Percentiles rank a stretch among this genome's conserved stretches.
phyloP scores from a whole-genome alignment of 2,797 vertebrate species.

The Oceanodroma leucorhoa region DNA sequence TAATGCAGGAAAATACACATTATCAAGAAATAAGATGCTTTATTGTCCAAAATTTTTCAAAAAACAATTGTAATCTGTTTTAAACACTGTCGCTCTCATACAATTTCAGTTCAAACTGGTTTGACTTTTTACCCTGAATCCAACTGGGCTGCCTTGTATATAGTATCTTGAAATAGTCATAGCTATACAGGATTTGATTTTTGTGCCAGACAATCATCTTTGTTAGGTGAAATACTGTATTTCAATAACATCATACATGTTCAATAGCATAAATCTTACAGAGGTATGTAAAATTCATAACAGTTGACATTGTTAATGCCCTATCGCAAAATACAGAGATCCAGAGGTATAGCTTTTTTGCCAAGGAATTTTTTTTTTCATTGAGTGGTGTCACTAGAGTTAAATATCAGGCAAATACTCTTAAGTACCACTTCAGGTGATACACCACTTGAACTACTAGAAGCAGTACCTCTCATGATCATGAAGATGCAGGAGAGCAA shows the following conservation, averaged over 20 bases:
- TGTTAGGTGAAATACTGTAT: background rate
- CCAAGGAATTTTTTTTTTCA: background rate
- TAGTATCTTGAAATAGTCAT: background rate
- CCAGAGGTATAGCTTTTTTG: background rate
- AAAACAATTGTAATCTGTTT: background rate
- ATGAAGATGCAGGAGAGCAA: background rate
- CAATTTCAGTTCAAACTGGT: background rate
- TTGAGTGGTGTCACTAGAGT: background rate
- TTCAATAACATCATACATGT: background rate
- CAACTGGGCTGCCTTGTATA: background rate
- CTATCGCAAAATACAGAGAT: background rate
- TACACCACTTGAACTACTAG: background rate
- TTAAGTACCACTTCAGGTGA: background rate
- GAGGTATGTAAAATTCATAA: background rate
- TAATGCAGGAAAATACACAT: background rate
- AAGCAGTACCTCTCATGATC: background rate
- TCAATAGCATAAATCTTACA: background rate
- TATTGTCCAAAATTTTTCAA: background rate
- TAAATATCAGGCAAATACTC: background rate
- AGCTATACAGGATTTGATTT: background rate
- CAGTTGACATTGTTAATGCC: background rate
- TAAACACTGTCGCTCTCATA: background rate
- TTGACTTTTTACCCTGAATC: background rate
- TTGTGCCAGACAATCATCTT: background rate
- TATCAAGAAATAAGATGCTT: background rate